Percentiles rank a stretch among this genome's conserved stretches.
Conservation (phyloP, 2,113 vertebrate genomes). For the Poeciliopsis occidentalis region DNA sequence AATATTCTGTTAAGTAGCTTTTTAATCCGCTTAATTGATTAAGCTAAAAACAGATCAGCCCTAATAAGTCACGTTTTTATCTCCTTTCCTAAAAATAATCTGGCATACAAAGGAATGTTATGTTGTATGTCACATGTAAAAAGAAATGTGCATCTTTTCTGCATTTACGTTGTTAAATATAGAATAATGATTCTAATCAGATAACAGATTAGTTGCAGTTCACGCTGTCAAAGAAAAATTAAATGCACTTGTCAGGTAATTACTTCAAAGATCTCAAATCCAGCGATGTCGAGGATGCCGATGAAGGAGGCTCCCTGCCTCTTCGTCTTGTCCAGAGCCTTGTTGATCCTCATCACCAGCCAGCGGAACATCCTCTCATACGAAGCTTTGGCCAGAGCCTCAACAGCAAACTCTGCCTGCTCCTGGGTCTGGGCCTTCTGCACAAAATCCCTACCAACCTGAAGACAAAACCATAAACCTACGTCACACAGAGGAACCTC, state of each 20-base stretch:
- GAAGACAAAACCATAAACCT: neutral
- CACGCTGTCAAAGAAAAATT: too few relatives aligned
- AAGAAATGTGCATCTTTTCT: too few relatives aligned
- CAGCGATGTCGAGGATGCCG: conserved; percentile 97
- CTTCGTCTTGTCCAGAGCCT: conserved; percentile 97
- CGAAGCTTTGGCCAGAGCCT: conserved; percentile 96
- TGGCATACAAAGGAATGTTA: too few relatives aligned
- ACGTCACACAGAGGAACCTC: neutral
- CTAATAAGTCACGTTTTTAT: too few relatives aligned
- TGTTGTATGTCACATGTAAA: too few relatives aligned
- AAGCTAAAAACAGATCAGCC: too few relatives aligned
- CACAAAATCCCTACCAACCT: conserved; percentile 93
- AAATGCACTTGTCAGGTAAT: conserved; percentile 4
- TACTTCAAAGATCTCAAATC: conserved; percentile 99
- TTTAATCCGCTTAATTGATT: too few relatives aligned
- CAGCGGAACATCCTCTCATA: conserved; percentile 98
- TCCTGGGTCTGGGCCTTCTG: conserved; percentile 99
- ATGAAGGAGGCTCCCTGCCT: conserved; percentile 97
- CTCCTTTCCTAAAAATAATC: too few relatives aligned
- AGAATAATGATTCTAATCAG: too few relatives aligned
- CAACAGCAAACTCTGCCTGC: conserved; percentile 97
- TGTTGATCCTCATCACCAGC: conserved; percentile 96
- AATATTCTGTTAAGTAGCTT: too few relatives aligned
- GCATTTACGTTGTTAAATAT: too few relatives aligned
- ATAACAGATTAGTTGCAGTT: too few relatives aligned